phyloP scores from a whole-genome alignment of 2,113 vertebrate species.

The Lophotis ruficrista region DNA sequence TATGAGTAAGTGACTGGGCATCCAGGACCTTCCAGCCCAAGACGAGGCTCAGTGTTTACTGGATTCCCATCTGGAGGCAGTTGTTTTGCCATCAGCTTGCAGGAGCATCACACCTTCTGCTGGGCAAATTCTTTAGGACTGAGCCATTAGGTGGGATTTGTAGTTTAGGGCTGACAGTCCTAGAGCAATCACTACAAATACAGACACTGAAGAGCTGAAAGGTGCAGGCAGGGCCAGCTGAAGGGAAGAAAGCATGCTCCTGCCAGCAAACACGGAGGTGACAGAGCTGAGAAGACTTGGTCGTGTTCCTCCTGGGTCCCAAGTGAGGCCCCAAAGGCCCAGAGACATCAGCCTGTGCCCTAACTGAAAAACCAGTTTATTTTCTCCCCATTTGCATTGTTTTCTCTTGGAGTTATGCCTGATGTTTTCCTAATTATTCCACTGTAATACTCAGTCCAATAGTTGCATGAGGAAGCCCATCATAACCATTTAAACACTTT shows the following conservation, averaged over 20 bases:
- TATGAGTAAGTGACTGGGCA: background rate
- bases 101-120: background rate
- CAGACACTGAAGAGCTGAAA: background rate
- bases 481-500: conserved; percentile 24
- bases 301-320: background rate
- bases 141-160: background rate
- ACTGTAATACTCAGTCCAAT: background rate
- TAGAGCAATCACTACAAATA: background rate
- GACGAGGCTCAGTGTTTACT: background rate
- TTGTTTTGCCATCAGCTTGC: background rate
- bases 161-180: background rate
- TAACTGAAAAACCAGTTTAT: background rate
- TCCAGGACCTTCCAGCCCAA: background rate
- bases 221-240: background rate
- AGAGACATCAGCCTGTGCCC: background rate
- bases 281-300: background rate
- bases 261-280: background rate
- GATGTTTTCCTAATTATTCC: conserved; percentile 38
- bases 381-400: background rate
- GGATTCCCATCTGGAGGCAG: background rate
- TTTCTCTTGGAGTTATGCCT: conserved; percentile 14
- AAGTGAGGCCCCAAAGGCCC: background rate
- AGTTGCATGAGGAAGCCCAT: background rate
- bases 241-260: background rate
- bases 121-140: background rate